A percentile compares a stretch with the other conserved stretches of the same genome.
These are phyloP conservation scores for Asteroscopus sphinx DNA, from an alignment of 2,888 invertebrate species.

Conservation along the genomic window DNA sequence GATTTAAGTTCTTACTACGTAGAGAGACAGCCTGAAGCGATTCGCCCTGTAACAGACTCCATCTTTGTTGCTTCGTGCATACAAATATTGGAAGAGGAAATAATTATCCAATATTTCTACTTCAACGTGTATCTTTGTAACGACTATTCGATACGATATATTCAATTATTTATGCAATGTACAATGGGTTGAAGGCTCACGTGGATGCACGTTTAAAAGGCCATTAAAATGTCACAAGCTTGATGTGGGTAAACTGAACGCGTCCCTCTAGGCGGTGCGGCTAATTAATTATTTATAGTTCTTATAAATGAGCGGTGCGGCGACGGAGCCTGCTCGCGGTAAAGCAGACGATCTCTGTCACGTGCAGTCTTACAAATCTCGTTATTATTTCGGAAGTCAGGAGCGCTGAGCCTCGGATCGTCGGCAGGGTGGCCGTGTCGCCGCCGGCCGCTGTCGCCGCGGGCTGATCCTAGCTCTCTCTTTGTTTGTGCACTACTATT, in stretches of 20 bases:
- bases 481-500: constrained; percentile 62
- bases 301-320: constrained; percentile 66
- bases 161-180: constrained; percentile 74
- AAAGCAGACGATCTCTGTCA: constrained; percentile 61
- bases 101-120: constrained; percentile 74
- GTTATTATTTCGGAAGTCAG: constrained; percentile 71
- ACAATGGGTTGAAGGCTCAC: constrained; percentile 69
- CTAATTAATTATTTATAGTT: constrained; percentile 85
- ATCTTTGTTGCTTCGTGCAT: constrained; percentile 69
- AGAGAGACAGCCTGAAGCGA: constrained; percentile 68
- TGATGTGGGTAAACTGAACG: constrained; percentile 78
- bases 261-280: constrained; percentile 67
- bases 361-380: constrained; percentile 69
- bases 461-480: constrained; percentile 51
- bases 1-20: constrained; percentile 71
- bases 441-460: constrained; percentile 41
- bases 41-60: constrained; percentile 69
- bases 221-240: constrained; percentile 85
- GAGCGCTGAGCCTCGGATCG: constrained; percentile 36
- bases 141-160: constrained; percentile 60
- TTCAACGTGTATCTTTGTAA: constrained; percentile 51
- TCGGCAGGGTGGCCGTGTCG: constrained; percentile 41
- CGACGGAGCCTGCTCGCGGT: constrained; percentile 36
- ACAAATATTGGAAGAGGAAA: constrained; percentile 74
- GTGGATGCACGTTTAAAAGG: constrained; percentile 80